Percentiles rank a stretch among this genome's conserved stretches.
Conservation (phyloP, 1,140 invertebrate species). For the Triops cancriformis region DNA sequence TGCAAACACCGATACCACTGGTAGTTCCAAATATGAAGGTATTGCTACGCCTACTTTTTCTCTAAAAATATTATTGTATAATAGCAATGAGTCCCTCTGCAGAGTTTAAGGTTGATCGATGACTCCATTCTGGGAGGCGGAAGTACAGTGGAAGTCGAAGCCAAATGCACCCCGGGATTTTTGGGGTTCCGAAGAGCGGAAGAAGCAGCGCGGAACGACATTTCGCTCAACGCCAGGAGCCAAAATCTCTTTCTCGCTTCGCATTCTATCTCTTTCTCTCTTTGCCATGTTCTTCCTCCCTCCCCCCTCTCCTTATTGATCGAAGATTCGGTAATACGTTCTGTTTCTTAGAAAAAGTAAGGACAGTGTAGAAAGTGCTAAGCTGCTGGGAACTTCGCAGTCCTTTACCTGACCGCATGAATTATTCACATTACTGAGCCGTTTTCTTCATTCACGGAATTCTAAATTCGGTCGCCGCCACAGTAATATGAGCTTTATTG, state of each 20-base stretch:
- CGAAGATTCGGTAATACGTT: not conserved
- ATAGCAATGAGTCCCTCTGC: not conserved
- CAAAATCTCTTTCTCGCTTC: not conserved
- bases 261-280: not conserved
- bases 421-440: not conserved
- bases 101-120: conserved; percentile 6
- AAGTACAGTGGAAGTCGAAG: not conserved
- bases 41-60: not conserved
- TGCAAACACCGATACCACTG: not conserved
- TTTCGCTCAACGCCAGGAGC: not conserved
- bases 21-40: not conserved
- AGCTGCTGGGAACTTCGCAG: not conserved
- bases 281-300: not conserved
- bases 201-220: not conserved
- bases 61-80: not conserved
- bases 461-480: not conserved
- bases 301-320: not conserved
- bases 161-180: not conserved
- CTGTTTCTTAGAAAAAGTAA: not conserved
- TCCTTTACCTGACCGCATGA: not conserved
- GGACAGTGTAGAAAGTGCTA: not conserved
- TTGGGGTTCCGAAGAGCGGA: not conserved
- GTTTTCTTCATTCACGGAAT: not conserved
- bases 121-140: not conserved
- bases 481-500: not conserved